Percentiles rank a stretch among this genome's conserved stretches.
Evolutionary conservation across 2,797 vertebrate species (phyloP).

Genomic region (Esox lucius): DNA sequence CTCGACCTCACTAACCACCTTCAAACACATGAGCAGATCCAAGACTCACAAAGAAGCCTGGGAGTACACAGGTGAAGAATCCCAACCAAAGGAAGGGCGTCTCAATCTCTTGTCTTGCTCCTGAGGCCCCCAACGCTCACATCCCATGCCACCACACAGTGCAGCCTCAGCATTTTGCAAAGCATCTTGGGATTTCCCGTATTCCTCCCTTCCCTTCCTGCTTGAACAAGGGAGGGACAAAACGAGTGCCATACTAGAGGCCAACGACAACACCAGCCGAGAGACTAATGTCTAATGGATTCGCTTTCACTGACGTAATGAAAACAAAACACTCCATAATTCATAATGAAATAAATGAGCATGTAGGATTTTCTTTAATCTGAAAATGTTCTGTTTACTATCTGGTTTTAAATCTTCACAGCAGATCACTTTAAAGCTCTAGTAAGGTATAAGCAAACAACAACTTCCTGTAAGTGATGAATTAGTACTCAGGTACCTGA

Average conservation of each 20-base stretch:
- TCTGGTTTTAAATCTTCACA: background rate
- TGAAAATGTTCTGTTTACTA: slow-evolving; percentile 13
- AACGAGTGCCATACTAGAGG: slow-evolving; percentile 15
- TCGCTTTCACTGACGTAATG: slow-evolving; percentile 40
- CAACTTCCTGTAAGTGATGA: slow-evolving; percentile 3
- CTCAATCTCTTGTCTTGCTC: slow-evolving; percentile 13
- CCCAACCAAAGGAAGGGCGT: slow-evolving; percentile 5
- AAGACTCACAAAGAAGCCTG: slow-evolving; percentile 13
- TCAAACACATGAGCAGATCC: slow-evolving; percentile 27
- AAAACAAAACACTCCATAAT: slow-evolving; percentile 30
- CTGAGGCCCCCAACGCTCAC: slow-evolving; percentile 23
- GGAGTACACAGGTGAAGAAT: slow-evolving; percentile 11
- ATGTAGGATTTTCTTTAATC: background rate
- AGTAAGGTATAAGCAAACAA: background rate
- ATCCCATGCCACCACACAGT: slow-evolving; percentile 35
- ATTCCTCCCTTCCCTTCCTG: slow-evolving; percentile 46
- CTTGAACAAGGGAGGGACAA: slow-evolving; percentile 16
- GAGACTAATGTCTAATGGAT: slow-evolving; percentile 41
- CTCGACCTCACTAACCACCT: slow-evolving; percentile 29
- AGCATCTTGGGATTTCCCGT: slow-evolving; percentile 57
- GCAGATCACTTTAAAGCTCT: background rate
- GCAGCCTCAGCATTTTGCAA: slow-evolving; percentile 60
- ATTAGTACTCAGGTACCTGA: slow-evolving; percentile 24
- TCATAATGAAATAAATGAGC: background rate
- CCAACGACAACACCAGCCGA: slow-evolving; percentile 63